Evolutionary conservation across 1,140 invertebrate species (phyloP).

Genomic region (Caerostris extrusa): DNA sequence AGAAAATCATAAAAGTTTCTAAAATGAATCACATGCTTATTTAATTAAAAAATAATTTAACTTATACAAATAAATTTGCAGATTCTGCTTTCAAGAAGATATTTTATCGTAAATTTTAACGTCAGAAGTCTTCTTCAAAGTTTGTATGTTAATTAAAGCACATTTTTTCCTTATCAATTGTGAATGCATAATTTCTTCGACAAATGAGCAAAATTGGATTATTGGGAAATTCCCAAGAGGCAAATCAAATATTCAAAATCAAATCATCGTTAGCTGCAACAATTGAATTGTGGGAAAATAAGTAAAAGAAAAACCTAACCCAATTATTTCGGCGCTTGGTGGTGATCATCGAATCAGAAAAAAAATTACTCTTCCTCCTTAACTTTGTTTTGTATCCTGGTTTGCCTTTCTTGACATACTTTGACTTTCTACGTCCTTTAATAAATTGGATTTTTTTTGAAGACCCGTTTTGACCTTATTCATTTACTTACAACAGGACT

Average conservation of each 20-base stretch:
- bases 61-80: neutral
- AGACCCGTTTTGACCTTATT: neutral
- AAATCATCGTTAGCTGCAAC: neutral
- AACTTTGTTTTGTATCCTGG: neutral
- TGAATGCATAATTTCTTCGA: neutral
- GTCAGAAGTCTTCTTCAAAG: neutral
- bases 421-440: neutral
- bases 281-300: neutral
- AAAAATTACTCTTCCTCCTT: neutral
- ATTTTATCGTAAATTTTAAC: neutral
- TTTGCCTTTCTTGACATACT: neutral
- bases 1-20: too few species aligned
- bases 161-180: too few species aligned
- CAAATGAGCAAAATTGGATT: slow-evolving; percentile 2
- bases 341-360: neutral
- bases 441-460: neutral
- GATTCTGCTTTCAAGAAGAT: neutral
- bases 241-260: neutral
- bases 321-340: neutral
- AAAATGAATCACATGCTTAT: too few species aligned
- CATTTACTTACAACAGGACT: neutral
- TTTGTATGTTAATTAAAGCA: neutral
- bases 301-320: neutral
- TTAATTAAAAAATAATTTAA: too few species aligned
- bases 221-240: neutral